These are phyloP conservation scores for Epinotia ramella DNA, from an alignment of 2,888 invertebrate genomes.

Conservation along the genomic window DNA sequence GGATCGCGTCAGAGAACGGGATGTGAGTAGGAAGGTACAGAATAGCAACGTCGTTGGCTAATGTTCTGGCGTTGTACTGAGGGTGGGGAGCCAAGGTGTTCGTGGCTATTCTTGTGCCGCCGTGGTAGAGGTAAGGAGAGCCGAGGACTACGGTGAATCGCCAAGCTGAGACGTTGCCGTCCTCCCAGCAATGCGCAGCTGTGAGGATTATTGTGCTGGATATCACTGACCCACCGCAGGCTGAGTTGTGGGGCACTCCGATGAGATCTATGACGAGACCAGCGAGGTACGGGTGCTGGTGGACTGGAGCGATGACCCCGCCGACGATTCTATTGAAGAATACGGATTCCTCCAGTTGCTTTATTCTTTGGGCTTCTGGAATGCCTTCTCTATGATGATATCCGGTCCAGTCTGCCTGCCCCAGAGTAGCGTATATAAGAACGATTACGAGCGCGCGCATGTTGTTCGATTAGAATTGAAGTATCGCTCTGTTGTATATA, in stretches of 20 bases:
- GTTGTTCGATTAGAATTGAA: conserved; percentile 46
- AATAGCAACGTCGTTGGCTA: conserved; percentile 74
- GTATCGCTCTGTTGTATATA: conserved; percentile 50
- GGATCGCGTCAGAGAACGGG: conserved; percentile 58
- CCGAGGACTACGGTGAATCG: conserved; percentile 70
- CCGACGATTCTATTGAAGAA: conserved; percentile 58
- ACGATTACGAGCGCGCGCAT: conserved; percentile 58
- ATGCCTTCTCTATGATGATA: conserved; percentile 69
- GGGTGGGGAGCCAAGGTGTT: conserved; percentile 62
- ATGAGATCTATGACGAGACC: conserved; percentile 68
- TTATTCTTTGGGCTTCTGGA: conserved; percentile 64
- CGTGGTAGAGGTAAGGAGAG: conserved; percentile 66
- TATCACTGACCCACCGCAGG: conserved; percentile 71
- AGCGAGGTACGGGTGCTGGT: conserved; percentile 70
- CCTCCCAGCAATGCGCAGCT: conserved; percentile 76
- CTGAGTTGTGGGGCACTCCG: conserved; percentile 61
- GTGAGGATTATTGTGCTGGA: conserved; percentile 65
- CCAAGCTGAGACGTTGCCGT: conserved; percentile 66
- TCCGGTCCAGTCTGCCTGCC: conserved; percentile 54
- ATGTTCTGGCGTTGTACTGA: conserved; percentile 60
- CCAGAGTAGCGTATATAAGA: conserved; percentile 51
- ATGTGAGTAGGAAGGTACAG: conserved; percentile 61
- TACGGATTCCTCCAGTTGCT: conserved; percentile 54
- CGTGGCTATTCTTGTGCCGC: conserved; percentile 63
- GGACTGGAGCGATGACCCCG: conserved; percentile 63